phyloP scores from a whole-genome alignment of 2,888 invertebrate genomes.

The Agrotis exclamationis region DNA sequence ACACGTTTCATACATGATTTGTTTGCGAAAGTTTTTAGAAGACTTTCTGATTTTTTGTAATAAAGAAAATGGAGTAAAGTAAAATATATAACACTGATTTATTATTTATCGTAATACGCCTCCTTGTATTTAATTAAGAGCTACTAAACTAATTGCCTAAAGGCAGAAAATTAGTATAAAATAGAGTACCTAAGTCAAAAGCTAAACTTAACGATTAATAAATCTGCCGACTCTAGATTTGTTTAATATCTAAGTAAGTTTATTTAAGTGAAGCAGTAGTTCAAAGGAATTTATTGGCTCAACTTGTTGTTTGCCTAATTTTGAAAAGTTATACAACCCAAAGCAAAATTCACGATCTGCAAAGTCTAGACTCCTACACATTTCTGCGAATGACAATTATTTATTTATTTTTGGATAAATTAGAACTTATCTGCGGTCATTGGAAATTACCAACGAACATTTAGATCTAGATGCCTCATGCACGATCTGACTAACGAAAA shows the following conservation, averaged over 20 bases:
- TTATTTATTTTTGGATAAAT: not conserved
- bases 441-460: too few species aligned
- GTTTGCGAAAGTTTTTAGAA: too few species aligned
- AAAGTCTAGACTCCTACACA: not conserved
- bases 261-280: slow-evolving; percentile 15
- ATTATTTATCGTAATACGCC: not conserved
- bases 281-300: slow-evolving; percentile 10
- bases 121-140: slow-evolving; percentile 2
- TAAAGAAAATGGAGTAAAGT: not conserved
- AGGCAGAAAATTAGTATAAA: slow-evolving; percentile 18
- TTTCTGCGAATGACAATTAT: not conserved
- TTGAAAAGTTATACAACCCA: slow-evolving; percentile 3
- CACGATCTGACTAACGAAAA: too few species aligned
- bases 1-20: not conserved
- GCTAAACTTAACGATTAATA: slow-evolving; percentile 1
- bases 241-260: not conserved
- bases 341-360: not conserved
- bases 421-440: not conserved
- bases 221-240: slow-evolving; percentile 19
- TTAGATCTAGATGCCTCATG: too few species aligned
- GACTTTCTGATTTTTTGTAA: not conserved
- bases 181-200: slow-evolving; percentile 7
- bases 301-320: slow-evolving; percentile 9
- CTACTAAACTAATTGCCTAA: not conserved
- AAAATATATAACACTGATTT: slow-evolving; percentile 5